Evolutionary conservation across 2,797 vertebrate species (phyloP).

Genomic region (Sebastes cheni): DNA sequence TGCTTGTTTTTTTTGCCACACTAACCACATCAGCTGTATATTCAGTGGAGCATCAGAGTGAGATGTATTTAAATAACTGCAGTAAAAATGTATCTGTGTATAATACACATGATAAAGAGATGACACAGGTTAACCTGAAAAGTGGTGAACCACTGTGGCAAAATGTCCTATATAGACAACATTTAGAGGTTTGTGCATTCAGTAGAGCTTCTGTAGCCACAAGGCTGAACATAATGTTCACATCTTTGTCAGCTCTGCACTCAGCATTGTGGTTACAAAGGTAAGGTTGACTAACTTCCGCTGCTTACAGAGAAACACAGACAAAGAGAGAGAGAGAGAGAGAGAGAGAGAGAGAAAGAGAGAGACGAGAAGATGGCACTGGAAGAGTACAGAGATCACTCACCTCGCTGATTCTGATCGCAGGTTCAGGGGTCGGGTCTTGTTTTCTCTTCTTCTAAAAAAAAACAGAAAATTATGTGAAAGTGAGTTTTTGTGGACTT

Average conservation of each 20-base stretch:
- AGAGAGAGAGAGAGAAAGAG: constrained; percentile 9
- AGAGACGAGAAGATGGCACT: not conserved
- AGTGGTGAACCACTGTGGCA: not conserved
- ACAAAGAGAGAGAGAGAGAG: no score
- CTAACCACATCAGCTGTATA: constrained; percentile 46
- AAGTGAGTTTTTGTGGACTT: not conserved
- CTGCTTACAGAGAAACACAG: constrained; percentile 31
- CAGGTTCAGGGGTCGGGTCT: constrained; percentile 66
- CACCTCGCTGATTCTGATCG: constrained; percentile 77
- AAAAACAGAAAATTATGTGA: constrained; percentile 48
- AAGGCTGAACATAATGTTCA: not conserved
- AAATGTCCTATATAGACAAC: not conserved
- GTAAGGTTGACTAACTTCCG: constrained; percentile 73
- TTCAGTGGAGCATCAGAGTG: not conserved
- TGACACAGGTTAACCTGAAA: rapidly evolving
- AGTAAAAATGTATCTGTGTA: not conserved
- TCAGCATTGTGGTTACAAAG: constrained; percentile 65
- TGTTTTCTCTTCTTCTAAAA: constrained; percentile 87
- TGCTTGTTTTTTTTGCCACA: constrained; percentile 25
- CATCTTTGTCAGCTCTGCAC: constrained; percentile 12
- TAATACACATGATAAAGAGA: not conserved
- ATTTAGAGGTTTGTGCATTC: not conserved
- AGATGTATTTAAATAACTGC: not conserved
- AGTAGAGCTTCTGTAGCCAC: not conserved
- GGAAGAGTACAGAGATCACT: constrained; percentile 26